Base-by-base conservation (phyloP, 2,888 invertebrate species). In the Gortyna flavago region DNA sequence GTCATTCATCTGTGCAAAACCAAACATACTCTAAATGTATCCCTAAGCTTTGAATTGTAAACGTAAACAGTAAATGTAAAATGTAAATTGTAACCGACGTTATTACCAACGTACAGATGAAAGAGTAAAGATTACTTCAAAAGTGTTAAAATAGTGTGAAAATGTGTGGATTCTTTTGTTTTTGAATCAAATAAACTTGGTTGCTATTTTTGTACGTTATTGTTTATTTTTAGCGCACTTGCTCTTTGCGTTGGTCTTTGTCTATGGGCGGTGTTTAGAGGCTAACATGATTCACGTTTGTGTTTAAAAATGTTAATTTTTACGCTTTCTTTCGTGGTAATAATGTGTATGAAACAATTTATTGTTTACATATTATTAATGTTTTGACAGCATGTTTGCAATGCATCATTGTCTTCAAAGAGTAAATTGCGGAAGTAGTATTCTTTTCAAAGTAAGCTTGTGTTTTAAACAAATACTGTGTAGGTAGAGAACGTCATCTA, bases 341-440 rank as follows among this genome's bases (percentile, higher is more conserved):
- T 4, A 21, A 4, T 21, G 21, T 21, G 61, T 61, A 7, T 4
- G 35, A n/a, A n/a, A n/a, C n/a, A n/a, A n/a, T n/a, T n/a, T n/a
- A n/a, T n/a, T n/a, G n/a, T n/a, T n/a, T 35, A 35, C 35, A 35
- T 35, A 35, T 35, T 35, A 35, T 35, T 35, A n/a, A n/a, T n/a
- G n/a, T n/a, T n/a, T n/a, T n/a, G n/a, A n/a, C 29, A 61, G 48
- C 65, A 35, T 75, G 57, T 72, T 41, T n/a, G 51, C 73, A 57
- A 84, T 85, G 66, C 25, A 75, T 86, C 85, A 79, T 69, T 65
- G 64, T 76, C 73, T 78, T 80, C 85, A 86, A 79, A 68, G 66
- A 71, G 38, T 54, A 69, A 38, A 84, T 85, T 75, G 75, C 75
- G 85, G 85, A 84, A 85, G 44, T 66, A 35, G 54, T 71, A 68